Conservation (phyloP, 1,140 invertebrate species). For the Drosophila triauraria region DNA sequence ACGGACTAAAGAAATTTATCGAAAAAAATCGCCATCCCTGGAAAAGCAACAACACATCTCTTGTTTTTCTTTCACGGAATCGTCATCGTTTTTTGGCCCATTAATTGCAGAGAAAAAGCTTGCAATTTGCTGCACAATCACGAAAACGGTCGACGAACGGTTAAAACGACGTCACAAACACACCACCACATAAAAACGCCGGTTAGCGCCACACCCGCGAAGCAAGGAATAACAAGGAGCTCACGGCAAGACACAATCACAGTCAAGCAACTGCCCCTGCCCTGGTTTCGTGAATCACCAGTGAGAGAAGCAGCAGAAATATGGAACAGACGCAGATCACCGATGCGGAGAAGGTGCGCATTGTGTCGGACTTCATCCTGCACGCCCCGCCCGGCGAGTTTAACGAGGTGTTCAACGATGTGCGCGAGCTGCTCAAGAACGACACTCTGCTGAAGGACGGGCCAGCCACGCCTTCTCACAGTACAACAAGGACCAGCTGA, state of each 20-base stretch:
- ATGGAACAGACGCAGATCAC: constrained; percentile 89
- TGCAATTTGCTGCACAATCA: constrained; percentile 6
- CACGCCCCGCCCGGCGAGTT: constrained; percentile 99
- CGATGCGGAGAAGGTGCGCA: constrained; percentile 96
- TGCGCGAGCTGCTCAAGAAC: constrained; percentile 97
- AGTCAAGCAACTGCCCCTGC: constrained; percentile 54
- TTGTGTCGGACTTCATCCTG: constrained; percentile 98
- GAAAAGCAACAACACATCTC: constrained; percentile 13
- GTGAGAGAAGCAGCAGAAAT: constrained; percentile 37
- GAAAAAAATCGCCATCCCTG: constrained; percentile 7
- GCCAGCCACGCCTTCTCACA: constrained; percentile 97
- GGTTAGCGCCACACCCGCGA: constrained; percentile 5
- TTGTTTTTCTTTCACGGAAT: constrained; percentile 28
- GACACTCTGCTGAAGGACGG: constrained; percentile 98
- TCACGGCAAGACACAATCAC: constrained; percentile 14
- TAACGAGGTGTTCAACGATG: constrained; percentile 99
- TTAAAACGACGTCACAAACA: background rate
- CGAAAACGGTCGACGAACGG: constrained; percentile 15
- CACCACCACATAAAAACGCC: background rate
- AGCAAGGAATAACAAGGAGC: constrained; percentile 4
- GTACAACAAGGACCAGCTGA: constrained; percentile 99
- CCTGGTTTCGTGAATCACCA: constrained; percentile 73
- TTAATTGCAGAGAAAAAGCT: constrained; percentile 30
- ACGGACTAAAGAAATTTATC: background rate
- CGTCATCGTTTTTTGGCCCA: constrained; percentile 38